phyloP scores from a whole-genome alignment of 1,140 invertebrate genomes.

The Hylaeus anthracinus region DNA sequence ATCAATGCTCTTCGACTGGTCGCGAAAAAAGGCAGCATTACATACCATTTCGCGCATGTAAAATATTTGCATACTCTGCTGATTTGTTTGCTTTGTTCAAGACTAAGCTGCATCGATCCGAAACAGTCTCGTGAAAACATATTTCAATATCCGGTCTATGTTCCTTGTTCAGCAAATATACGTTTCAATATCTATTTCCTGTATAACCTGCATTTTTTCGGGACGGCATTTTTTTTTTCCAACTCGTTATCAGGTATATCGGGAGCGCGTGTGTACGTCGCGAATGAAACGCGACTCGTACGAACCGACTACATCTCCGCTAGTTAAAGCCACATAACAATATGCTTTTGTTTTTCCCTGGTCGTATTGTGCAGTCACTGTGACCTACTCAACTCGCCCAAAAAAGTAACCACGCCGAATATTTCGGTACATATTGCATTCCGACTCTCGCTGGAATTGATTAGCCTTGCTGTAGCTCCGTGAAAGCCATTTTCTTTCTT shows the following conservation, averaged over 20 bases:
- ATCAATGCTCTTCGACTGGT: neutral
- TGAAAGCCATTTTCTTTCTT: neutral
- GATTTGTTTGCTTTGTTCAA: slow-evolving; percentile 53
- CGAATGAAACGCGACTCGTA: slow-evolving; percentile 46
- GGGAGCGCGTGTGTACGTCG: slow-evolving; percentile 8
- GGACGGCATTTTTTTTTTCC: slow-evolving; percentile 32
- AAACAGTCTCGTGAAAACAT: slow-evolving; percentile 52
- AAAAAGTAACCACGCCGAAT: neutral
- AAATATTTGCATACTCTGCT: slow-evolving; percentile 26
- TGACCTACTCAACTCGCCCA: slow-evolving; percentile 44
- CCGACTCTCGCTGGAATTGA: neutral
- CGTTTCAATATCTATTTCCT: slow-evolving; percentile 66
- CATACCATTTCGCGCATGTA: neutral
- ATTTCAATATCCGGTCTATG: slow-evolving; percentile 64
- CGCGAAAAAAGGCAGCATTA: neutral
- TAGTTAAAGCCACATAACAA: slow-evolving; percentile 55
- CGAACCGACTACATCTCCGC: slow-evolving; percentile 42
- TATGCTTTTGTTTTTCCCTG: slow-evolving; percentile 50
- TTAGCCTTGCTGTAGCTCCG: neutral
- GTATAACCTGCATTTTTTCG: slow-evolving; percentile 54
- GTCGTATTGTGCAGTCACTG: slow-evolving; percentile 32
- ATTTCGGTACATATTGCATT: slow-evolving; percentile 7
- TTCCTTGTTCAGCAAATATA: slow-evolving; percentile 57
- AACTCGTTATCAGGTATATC: slow-evolving; percentile 60
- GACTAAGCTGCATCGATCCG: slow-evolving; percentile 40